phyloP scores from a whole-genome alignment of 2,888 invertebrate species.

The Aproaerema taeniolella region DNA sequence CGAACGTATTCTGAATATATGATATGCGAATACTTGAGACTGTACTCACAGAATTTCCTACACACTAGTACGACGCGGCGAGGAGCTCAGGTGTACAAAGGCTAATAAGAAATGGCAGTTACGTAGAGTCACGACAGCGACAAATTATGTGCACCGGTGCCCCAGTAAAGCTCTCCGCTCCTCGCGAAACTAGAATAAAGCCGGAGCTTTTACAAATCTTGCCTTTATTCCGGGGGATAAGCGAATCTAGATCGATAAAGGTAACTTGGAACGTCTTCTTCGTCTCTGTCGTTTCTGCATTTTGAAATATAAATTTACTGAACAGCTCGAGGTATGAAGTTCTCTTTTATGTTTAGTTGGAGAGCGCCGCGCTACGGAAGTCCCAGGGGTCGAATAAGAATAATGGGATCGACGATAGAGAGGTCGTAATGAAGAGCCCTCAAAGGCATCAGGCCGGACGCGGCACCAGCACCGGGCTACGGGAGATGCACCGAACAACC shows the following conservation, averaged over 20 bases:
- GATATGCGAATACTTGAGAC: background rate
- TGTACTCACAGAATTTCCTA: background rate
- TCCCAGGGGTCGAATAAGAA: constrained; percentile 45
- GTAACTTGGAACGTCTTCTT: constrained; percentile 8
- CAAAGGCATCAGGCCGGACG: constrained; percentile 42
- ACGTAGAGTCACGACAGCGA: background rate
- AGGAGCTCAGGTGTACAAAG: constrained; percentile 1
- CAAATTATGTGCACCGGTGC: background rate
- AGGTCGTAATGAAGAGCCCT: constrained; percentile 60
- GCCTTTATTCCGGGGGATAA: constrained; percentile 13
- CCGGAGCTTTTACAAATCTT: constrained; percentile 10
- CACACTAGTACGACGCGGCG: too few relatives aligned
- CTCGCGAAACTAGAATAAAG: constrained; percentile 5
- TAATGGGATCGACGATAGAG: constrained; percentile 48
- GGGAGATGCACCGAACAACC: constrained; percentile 65
- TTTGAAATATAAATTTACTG: background rate
- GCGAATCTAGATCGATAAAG: constrained; percentile 16
- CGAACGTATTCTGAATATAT: constrained; percentile 2
- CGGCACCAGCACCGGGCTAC: constrained; percentile 37
- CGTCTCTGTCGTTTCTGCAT: background rate
- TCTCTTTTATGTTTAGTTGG: background rate
- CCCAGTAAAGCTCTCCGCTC: constrained; percentile 8
- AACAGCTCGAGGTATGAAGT: background rate
- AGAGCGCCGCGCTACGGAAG: constrained; percentile 20
- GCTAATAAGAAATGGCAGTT: background rate